Percentiles rank a stretch among this genome's conserved stretches.
phyloP scores from a whole-genome alignment of 2,797 vertebrate genomes.

The Sebastes flavidus region DNA sequence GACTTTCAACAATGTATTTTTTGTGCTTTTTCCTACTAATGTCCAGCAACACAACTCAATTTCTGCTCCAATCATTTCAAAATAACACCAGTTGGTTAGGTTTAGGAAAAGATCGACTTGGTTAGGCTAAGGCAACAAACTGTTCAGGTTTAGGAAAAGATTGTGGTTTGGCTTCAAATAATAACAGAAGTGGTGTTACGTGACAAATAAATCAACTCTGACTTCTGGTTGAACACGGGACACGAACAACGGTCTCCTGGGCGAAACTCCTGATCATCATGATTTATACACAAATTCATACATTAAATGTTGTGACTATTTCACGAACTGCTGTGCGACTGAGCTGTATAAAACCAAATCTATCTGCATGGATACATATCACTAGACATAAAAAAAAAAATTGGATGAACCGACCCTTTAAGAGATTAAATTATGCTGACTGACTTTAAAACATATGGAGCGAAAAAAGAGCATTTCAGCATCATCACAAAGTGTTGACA shows the following conservation, averaged over 20 bases:
- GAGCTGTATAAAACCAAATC: not conserved
- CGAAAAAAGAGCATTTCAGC: not conserved
- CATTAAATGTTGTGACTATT: rapidly evolving
- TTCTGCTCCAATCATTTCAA: not conserved
- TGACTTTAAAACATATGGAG: not conserved
- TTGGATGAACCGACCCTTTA: not conserved
- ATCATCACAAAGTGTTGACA: not conserved
- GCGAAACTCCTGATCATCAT: no score
- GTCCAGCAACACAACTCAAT: rapidly evolving
- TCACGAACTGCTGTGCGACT: no score
- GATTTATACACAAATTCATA: no score
- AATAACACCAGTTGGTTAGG: no score
- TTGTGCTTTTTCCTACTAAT: rapidly evolving
- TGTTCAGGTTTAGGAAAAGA: no score
- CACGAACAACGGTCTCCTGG: no score
- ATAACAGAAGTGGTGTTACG: rapidly evolving
- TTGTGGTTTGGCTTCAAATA: no score
- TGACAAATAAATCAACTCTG: no score
- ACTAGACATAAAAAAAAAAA: not conserved
- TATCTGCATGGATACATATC: not conserved
- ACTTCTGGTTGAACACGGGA: no score
- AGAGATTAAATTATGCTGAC: not conserved
- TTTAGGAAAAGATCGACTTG: no score
- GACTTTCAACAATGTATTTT: no score
- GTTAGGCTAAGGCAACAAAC: no score